Base-by-base conservation (phyloP, 2,888 invertebrate genomes). In the Aelia acuminata region DNA sequence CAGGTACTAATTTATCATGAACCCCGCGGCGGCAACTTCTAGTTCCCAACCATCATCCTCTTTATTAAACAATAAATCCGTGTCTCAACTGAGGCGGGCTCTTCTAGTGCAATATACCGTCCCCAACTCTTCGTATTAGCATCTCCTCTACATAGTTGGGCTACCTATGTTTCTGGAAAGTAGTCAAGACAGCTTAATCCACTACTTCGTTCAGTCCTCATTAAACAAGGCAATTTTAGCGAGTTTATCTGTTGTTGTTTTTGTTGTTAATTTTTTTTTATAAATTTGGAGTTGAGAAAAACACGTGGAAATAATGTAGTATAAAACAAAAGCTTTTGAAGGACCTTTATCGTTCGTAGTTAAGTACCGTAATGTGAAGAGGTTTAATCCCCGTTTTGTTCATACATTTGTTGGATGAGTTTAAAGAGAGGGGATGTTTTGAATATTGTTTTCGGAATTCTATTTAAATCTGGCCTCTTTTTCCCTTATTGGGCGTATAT, bases 41-140 rank as follows among this genome's bases (percentile, higher is more conserved):
- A 57, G 57, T 57, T 57, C 13, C 7, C 7, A 57, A 57, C 57
- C 57, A 57, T 57, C 57, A 26, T 43, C 39, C 75, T 75, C 75
- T 75, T 75, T 75, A 75, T 75, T 75, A 75, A 75, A 43, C 39
- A 75, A 75, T 75, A 75, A 75, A 75, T 75, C 75, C 75, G 13
- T 15, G 75, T 10, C 75, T 35, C 20, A 39, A 15, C 13, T 15
- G 43, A 7, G 43, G 7, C n/a, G 26, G 18, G 2, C 26, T 57
- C 18, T 13, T 26, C 57, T 57, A 26, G 26, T 13, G 26, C 57
- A 57, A 53, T 53, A 53, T 53, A n/a, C n/a, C 53, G 7, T n/a
- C n/a, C 10, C 15, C 15, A 15, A 26, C 26, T n/a, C n/a, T 57
- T 57, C 13, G 26, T 57, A 57, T 57, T 57, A 57, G 13, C 57